These are phyloP conservation scores for Parasteatoda lunata DNA, from an alignment of 2,888 invertebrate species.

Conservation along the genomic window DNA sequence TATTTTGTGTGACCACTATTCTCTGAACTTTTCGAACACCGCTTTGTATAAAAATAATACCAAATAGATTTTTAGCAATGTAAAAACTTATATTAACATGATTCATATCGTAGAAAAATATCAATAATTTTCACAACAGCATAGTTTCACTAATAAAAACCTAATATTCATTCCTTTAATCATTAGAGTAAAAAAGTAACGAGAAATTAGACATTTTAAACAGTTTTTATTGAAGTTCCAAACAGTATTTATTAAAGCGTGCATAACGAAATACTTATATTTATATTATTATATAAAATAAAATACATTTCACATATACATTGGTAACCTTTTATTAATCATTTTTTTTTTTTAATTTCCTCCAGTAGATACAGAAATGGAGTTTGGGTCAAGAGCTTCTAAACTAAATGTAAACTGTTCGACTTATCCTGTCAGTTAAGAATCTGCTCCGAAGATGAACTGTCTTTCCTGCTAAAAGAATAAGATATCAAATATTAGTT, in stretches of 20 bases:
- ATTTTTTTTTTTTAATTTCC: constrained; percentile 10
- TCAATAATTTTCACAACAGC: no score
- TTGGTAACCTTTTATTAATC: not conserved
- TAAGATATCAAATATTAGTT: not conserved
- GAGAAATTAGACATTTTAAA: not conserved
- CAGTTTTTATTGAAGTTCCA: not conserved
- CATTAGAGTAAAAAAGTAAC: no score
- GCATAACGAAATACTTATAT: not conserved
- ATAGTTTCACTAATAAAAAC: no score
- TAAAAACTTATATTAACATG: no score
- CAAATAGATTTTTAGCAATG: no score
- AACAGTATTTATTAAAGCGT: not conserved
- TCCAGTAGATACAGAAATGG: constrained; percentile 34
- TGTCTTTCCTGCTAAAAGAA: not conserved
- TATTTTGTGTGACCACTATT: no score
- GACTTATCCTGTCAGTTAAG: not conserved
- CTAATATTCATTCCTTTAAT: no score
- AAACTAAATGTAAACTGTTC: not conserved
- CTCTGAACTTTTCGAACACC: no score
- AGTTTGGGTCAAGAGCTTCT: constrained; percentile 26
- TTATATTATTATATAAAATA: not conserved
- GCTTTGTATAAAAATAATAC: no score
- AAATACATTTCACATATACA: not conserved
- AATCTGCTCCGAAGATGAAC: not conserved
- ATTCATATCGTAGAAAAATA: no score